Evolutionary conservation across 2,113 vertebrate genomes (phyloP).

Genomic region (Ceuthmochares aereus): DNA sequence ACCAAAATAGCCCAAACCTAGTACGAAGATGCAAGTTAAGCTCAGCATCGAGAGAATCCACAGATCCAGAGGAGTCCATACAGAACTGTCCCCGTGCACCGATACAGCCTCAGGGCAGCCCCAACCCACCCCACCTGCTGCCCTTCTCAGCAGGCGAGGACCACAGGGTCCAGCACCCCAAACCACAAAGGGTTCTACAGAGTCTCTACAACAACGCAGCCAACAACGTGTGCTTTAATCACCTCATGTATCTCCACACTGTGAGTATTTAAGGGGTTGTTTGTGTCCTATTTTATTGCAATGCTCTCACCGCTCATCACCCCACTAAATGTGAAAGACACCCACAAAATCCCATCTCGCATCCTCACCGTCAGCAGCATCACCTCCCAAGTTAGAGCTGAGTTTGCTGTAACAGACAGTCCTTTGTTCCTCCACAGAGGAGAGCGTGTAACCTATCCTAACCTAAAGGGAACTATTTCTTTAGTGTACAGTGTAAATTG

Average conservation of each 20-base stretch:
- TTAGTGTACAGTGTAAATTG: not conserved
- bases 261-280: not conserved
- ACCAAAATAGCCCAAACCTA: too few relatives aligned
- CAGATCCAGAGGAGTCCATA: not conserved
- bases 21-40: too few relatives aligned
- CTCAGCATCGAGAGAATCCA: too few relatives aligned
- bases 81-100: rapidly evolving
- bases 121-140: not conserved
- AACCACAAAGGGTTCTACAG: not conserved
- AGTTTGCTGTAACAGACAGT: not conserved
- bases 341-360: not conserved
- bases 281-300: not conserved
- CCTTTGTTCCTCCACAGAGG: not conserved
- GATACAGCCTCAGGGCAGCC: not conserved
- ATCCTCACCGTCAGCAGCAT: not conserved
- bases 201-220: rapidly evolving
- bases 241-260: not conserved
- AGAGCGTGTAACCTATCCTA: not conserved
- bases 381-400: not conserved
- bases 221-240: not conserved
- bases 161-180: not conserved
- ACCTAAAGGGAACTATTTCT: not conserved
- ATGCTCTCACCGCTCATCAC: not conserved
- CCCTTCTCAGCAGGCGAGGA: not conserved
- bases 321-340: not conserved